Evolutionary conservation across 23 tunicate genomes (phyloP).

Genomic region (Ciona savignyi): DNA sequence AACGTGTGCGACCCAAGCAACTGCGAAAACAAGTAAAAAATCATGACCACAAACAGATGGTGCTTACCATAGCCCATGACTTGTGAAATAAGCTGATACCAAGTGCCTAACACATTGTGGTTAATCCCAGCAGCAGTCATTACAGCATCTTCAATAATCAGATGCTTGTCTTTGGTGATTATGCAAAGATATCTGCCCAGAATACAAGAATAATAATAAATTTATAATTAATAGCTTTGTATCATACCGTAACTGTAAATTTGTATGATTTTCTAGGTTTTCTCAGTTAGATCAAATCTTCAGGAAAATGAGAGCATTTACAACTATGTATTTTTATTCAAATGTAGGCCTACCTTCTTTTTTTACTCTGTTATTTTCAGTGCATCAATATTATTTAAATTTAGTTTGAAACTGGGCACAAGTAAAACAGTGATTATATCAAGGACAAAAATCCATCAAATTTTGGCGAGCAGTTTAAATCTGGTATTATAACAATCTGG

Average conservation of each 20-base stretch:
- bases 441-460: too few species aligned
- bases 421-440: too few species aligned
- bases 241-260: too few species aligned
- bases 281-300: neutral
- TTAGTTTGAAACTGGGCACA: too few species aligned
- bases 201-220: neutral
- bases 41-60: too few species aligned
- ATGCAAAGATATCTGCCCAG: slow-evolving; percentile 64
- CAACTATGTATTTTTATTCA: neutral
- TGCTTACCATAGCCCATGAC: slow-evolving; percentile 65
- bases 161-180: slow-evolving; percentile 51
- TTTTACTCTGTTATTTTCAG: neutral
- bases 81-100: slow-evolving; percentile 51
- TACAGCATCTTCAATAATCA: slow-evolving; percentile 90
- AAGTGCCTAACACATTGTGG: slow-evolving; percentile 76
- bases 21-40: too few species aligned
- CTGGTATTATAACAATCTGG: too few species aligned
- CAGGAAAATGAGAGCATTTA: neutral
- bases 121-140: slow-evolving; percentile 64
- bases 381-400: too few species aligned
- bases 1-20: too few species aligned
- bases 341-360: neutral
- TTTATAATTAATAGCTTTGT: too few species aligned
- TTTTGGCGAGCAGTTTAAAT: too few species aligned
- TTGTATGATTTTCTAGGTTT: too few species aligned